Evolutionary conservation across 2,888 invertebrate genomes (phyloP).

Genomic region (Dione juno): DNA sequence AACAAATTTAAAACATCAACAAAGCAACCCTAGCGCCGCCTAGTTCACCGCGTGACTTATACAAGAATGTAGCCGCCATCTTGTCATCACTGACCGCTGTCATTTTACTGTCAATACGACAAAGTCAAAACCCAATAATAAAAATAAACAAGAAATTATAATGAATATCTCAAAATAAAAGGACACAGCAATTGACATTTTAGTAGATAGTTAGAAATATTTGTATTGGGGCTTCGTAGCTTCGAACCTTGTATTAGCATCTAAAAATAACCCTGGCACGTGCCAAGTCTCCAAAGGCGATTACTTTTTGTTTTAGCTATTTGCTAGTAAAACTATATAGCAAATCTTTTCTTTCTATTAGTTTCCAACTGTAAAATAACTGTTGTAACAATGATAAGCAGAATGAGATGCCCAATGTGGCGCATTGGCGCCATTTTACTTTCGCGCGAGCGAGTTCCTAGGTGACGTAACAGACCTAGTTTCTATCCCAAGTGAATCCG

Average conservation of each 20-base stretch:
- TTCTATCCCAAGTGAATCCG: constrained; percentile 52
- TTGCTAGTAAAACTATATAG: not conserved
- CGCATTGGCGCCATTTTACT: constrained; percentile 81
- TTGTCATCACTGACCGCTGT: constrained; percentile 69
- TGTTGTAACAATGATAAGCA: constrained; percentile 30
- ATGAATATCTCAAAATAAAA: not conserved
- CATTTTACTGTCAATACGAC: constrained; percentile 78
- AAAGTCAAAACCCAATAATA: constrained; percentile 44
- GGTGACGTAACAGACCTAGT: constrained; percentile 77
- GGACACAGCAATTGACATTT: not conserved
- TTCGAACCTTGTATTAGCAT: constrained; percentile 42
- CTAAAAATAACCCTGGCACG: constrained; percentile 77
- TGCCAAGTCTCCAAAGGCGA: constrained; percentile 56
- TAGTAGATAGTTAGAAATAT: not conserved
- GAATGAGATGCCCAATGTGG: constrained; percentile 47
- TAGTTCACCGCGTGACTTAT: constrained; percentile 66
- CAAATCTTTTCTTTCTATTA: not conserved
- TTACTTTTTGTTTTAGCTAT: not conserved
- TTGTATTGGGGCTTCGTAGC: not conserved
- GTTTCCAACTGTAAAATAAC: constrained; percentile 33
- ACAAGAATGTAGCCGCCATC: constrained; percentile 61
- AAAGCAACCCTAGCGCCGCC: constrained; percentile 65
- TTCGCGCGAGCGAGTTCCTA: constrained; percentile 64
- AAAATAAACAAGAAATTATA: constrained; percentile 41
- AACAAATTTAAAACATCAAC: constrained; percentile 47